A percentile compares a stretch with the other conserved stretches of the same genome.
These are phyloP conservation scores for Polypterus senegalus DNA, from an alignment of 2,113 vertebrate genomes.

Conservation along the genomic window DNA sequence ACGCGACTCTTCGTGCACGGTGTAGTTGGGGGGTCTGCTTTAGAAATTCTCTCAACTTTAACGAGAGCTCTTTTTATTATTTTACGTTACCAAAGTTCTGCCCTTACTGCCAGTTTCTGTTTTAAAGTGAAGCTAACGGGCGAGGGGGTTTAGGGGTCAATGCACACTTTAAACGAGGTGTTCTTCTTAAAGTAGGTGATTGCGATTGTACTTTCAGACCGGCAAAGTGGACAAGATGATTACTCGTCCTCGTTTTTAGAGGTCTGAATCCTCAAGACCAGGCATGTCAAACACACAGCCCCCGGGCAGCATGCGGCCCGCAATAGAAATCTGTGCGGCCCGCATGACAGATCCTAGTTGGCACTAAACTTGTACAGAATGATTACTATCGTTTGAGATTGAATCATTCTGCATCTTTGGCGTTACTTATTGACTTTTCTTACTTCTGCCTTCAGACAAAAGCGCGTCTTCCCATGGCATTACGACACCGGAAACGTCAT, in stretches of 20 bases:
- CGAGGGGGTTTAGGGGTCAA: constrained; percentile 7
- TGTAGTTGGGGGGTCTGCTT: constrained; percentile 3
- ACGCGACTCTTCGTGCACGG: constrained; percentile 20
- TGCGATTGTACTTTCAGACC: constrained; percentile 10
- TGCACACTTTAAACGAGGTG: constrained; percentile 25
- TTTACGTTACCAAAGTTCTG: constrained; percentile 16
- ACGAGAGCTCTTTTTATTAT: constrained; percentile 18
- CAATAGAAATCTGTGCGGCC: too few relatives aligned
- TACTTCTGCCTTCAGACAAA: too few relatives aligned
- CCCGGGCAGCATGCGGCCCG: too few relatives aligned
- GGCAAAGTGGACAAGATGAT: neutral
- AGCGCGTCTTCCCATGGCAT: too few relatives aligned
- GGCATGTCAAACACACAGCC: too few relatives aligned
- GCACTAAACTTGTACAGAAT: too few relatives aligned
- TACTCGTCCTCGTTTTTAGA: constrained; percentile 30
- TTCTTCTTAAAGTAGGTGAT: constrained; percentile 31
- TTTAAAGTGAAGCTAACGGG: constrained; percentile 20
- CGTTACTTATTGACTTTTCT: too few relatives aligned
- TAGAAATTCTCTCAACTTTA: constrained; percentile 18
- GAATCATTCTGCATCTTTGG: too few relatives aligned
- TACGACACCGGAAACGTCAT: too few relatives aligned
- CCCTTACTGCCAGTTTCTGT: constrained; percentile 26
- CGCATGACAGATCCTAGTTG: too few relatives aligned
- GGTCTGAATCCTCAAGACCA: constrained; percentile 28
- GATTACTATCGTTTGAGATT: too few relatives aligned